Evolutionary conservation across 2,888 invertebrate genomes (phyloP).

Genomic region (Aspidiotus destructor): DNA sequence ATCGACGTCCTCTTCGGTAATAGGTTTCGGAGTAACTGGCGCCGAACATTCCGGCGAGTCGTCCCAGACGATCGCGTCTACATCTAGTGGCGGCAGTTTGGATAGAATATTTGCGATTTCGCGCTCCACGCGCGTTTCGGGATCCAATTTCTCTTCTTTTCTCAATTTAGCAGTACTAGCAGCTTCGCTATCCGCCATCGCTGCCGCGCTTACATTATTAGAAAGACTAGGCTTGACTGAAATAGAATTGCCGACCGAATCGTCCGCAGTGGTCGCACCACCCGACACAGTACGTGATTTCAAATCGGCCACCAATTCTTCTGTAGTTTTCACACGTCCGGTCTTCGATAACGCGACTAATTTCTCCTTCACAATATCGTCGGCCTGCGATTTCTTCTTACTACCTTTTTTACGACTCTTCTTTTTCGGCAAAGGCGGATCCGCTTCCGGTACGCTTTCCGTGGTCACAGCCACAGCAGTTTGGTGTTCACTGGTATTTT

Average conservation of each 20-base stretch:
- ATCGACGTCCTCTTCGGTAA: conserved; percentile 47
- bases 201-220: conserved; percentile 36
- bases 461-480: conserved; percentile 3
- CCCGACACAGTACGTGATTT: conserved; percentile 35
- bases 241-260: not conserved
- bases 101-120: conserved; percentile 45
- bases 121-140: conserved; percentile 22
- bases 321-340: conserved; percentile 63
- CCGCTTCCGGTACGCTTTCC: conserved; percentile 31
- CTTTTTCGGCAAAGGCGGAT: conserved; percentile 43
- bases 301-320: conserved; percentile 56
- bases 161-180: not conserved
- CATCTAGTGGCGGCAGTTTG: conserved; percentile 57
- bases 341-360: conserved; percentile 51
- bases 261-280: conserved; percentile 27
- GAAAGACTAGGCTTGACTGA: conserved; percentile 36
- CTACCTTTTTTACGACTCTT: conserved; percentile 49
- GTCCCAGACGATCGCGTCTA: conserved; percentile 48
- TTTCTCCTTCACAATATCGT: conserved; percentile 49
- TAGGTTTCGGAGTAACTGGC: conserved; percentile 36
- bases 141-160: conserved; percentile 9
- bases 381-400: conserved; percentile 42
- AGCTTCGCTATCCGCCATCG: not conserved
- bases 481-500: not conserved
- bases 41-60: conserved; percentile 38